Percentiles rank a stretch among this genome's conserved stretches.
These are phyloP conservation scores for Aphidius ervi DNA, from an alignment of 1,140 invertebrate genomes.

Conservation along the genomic window DNA sequence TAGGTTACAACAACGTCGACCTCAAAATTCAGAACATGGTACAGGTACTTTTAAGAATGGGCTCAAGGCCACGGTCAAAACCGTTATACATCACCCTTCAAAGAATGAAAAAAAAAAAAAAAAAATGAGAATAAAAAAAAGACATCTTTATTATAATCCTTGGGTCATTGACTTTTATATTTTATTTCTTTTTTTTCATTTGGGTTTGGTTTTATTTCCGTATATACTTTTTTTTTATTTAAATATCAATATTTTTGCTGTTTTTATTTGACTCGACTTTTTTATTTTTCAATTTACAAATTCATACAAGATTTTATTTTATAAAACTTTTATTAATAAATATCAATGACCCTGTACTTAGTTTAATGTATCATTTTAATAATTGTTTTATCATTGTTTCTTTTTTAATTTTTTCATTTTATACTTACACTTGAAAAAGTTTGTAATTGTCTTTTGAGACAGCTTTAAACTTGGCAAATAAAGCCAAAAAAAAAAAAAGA, in stretches of 20 bases:
- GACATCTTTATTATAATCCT: too few species aligned
- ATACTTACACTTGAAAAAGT: too few species aligned
- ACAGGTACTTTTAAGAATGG: constrained; percentile 22
- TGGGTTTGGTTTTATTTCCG: constrained; percentile 1
- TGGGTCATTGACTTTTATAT: constrained; percentile 2
- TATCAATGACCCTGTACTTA: too few species aligned
- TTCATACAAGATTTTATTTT: too few species aligned
- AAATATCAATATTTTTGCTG: constrained; percentile 1
- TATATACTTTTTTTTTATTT: neutral
- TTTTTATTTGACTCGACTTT: constrained; percentile 2
- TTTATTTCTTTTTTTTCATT: constrained; percentile 5
- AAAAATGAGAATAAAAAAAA: too few species aligned
- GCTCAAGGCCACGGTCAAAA: constrained; percentile 34
- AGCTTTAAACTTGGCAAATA: too few species aligned
- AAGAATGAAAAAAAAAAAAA: neutral
- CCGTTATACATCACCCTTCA: constrained; percentile 16
- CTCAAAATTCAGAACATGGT: constrained; percentile 13
- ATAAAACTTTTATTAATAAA: too few species aligned
- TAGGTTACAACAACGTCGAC: constrained; percentile 41
- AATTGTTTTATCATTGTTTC: too few species aligned
- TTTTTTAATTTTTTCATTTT: too few species aligned
- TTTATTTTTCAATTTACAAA: neutral
- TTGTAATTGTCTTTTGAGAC: too few species aligned
- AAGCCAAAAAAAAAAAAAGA: too few species aligned
- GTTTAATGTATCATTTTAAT: too few species aligned